Conservation (phyloP, 2,888 invertebrate genomes). For the Philhelius pedissequus region DNA sequence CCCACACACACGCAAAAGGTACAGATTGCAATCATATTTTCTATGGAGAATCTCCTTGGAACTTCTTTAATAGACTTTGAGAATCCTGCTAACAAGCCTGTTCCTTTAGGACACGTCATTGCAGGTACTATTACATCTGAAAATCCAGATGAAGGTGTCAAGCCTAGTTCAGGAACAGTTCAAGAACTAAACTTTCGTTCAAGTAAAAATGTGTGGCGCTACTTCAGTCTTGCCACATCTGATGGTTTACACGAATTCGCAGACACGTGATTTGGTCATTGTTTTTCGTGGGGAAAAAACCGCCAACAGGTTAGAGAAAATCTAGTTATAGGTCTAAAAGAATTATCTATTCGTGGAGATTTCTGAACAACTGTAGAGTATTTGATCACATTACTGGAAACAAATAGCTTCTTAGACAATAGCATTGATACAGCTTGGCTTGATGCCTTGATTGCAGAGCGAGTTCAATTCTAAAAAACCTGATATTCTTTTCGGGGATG, state of each 20-base stretch:
- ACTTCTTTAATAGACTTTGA: slow-evolving; percentile 92
- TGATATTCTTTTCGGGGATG: slow-evolving; percentile 92
- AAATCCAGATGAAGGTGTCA: slow-evolving; percentile 99
- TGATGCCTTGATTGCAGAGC: slow-evolving; percentile 95
- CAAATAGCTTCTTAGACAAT: slow-evolving; percentile 93
- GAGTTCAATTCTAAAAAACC: slow-evolving; percentile 96
- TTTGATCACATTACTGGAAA: slow-evolving; percentile 96
- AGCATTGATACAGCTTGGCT: slow-evolving; percentile 98
- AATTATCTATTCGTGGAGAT: slow-evolving; percentile 97
- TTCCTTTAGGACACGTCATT: slow-evolving; percentile 98
- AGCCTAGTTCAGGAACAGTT: slow-evolving; percentile 98
- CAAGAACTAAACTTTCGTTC: slow-evolving; percentile 99
- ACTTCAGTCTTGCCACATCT: slow-evolving; percentile 98
- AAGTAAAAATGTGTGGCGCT: slow-evolving; percentile 99
- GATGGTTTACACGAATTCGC: slow-evolving; percentile 99
- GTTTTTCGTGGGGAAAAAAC: slow-evolving; percentile 99
- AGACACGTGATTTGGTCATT: slow-evolving; percentile 99
- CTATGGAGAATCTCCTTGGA: slow-evolving; percentile 95
- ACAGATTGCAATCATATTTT: slow-evolving; percentile 92
- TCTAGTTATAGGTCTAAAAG: slow-evolving; percentile 97
- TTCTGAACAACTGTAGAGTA: slow-evolving; percentile 99
- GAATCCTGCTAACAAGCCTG: slow-evolving; percentile 90
- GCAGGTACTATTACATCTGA: slow-evolving; percentile 99
- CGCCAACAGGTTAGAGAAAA: slow-evolving; percentile 96
- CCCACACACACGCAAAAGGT: too few species aligned